Evolutionary conservation across 2,888 invertebrate genomes (phyloP), one percentile per base, ranked within the genome.

Genomic region (Lobophora halterata): DNA sequence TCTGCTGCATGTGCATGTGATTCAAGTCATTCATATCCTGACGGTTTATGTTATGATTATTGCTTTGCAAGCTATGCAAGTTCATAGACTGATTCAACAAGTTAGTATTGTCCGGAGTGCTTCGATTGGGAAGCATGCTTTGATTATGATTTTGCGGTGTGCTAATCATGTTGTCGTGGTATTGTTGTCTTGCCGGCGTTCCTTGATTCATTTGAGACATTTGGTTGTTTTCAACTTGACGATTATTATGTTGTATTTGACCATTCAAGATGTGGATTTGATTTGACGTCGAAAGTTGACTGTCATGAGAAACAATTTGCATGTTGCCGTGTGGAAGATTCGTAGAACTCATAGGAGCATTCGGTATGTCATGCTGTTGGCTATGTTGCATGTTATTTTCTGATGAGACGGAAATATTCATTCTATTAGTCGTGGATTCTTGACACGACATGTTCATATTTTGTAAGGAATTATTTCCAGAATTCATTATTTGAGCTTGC

Each of bases 241-340:
- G 69, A 53, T 77, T 75, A 42, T 87, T 75, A 41, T 87, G 83
- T 47, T 86, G 85, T 27, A 87, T 86, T 62, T 87, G 87, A 12
- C 87, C 86, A 60, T 81, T 87, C 79, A 83, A 77, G 34, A 88
- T 86, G 46, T 87, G 87, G 38, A 88, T 88, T 54, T 87, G 86
- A 51, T 86, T 87, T 1, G 80, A 52, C 25, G 76, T 60, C 5
- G 76, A 57, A 27, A 70, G 55, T 41, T 78, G 82, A 39, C 63
- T 71, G 46, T 67, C 81, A 47, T 85, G 82, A 2, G 79, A 69
- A 55, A 86, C 76, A 51, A 85, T 77, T 58, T 77, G 78, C 70
- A 86, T 78, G 39, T 77, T 81, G 8, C 77, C 73, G 55, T 85
- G 86, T 3, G 78, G 62, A 57, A 83, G 64, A 50, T 70, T 81